phyloP scores from a whole-genome alignment of 2,797 vertebrate species.

The Pteropus rufus region DNA sequence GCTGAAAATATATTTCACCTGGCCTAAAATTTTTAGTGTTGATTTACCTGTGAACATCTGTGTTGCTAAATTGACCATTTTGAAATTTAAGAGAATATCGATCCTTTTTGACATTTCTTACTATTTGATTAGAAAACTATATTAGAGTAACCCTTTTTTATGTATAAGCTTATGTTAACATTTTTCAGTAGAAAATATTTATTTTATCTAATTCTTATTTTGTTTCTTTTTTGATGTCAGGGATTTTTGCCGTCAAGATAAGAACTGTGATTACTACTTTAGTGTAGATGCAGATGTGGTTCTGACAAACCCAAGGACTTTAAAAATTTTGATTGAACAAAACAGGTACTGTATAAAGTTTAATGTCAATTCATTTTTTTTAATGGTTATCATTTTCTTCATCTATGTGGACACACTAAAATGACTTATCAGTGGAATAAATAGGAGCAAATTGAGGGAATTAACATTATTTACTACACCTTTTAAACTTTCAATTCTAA shows the following conservation, averaged over 20 bases:
- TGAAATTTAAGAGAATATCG: background rate
- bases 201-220: background rate
- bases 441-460: background rate
- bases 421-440: background rate
- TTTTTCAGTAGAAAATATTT: background rate
- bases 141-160: background rate
- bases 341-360: conserved; percentile 89
- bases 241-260: conserved; percentile 93
- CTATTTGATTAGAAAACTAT: background rate
- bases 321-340: conserved; percentile 96
- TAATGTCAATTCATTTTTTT: background rate
- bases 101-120: background rate
- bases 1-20: background rate
- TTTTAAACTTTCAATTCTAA: background rate
- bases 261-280: conserved; percentile 92
- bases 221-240: conserved; percentile 79
- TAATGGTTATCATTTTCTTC: background rate
- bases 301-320: conserved; percentile 92
- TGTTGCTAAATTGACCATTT: background rate
- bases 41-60: background rate
- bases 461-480: background rate
- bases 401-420: background rate
- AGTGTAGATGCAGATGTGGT: conserved; percentile 97
- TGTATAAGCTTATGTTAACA: background rate
- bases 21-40: background rate